Conservation (phyloP, 2,888 invertebrate species). For the Clepsis dumicolana region DNA sequence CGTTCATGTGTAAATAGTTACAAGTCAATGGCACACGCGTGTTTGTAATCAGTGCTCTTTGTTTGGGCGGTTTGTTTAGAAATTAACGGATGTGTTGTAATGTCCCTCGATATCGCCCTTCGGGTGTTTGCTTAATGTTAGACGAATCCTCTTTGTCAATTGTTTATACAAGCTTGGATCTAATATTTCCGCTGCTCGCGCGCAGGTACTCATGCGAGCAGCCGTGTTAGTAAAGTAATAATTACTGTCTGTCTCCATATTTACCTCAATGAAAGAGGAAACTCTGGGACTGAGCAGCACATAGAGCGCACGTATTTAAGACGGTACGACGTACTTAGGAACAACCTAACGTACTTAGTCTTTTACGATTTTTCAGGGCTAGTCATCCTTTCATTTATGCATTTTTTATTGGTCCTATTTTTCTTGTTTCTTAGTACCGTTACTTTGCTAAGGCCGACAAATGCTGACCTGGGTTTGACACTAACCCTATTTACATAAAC, state of each 20-base stretch:
- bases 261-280: too few relatives aligned
- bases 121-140: constrained; percentile 44
- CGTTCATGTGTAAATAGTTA: constrained; percentile 60
- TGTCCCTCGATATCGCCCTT: constrained; percentile 40
- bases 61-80: constrained; percentile 60
- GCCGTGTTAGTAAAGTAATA: background rate
- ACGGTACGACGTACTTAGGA: too few relatives aligned
- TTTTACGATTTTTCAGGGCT: too few relatives aligned
- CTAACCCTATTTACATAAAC: too few relatives aligned
- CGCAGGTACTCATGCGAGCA: constrained; percentile 8
- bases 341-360: too few relatives aligned
- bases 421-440: too few relatives aligned
- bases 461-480: too few relatives aligned
- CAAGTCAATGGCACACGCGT: constrained; percentile 54
- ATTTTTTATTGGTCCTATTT: too few relatives aligned
- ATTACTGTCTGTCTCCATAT: background rate
- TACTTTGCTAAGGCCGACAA: too few relatives aligned
- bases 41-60: constrained; percentile 52
- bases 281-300: too few relatives aligned
- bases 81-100: constrained; percentile 54
- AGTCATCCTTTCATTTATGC: too few relatives aligned
- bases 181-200: constrained; percentile 3
- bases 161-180: background rate
- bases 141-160: constrained; percentile 45
- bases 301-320: too few relatives aligned